phyloP scores from a whole-genome alignment of 1,140 invertebrate species.

The Trachymyrmex cornetzi region DNA sequence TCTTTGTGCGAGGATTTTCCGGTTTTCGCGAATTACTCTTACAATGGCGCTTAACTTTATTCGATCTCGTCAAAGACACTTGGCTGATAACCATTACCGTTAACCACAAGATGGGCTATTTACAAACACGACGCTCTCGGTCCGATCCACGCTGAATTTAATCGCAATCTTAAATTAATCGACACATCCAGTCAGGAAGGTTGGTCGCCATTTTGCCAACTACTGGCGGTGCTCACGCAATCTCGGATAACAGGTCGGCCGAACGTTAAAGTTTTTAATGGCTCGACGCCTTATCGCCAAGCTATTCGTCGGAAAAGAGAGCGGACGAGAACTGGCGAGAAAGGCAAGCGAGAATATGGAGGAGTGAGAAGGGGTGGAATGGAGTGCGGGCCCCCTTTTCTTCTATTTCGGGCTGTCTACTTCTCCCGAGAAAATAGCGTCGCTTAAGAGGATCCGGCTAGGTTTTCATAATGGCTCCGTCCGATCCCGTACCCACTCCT shows the following conservation, averaged over 20 bases:
- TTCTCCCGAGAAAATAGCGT: slow-evolving; percentile 70
- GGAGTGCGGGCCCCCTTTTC: slow-evolving; percentile 34
- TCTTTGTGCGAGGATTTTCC: neutral
- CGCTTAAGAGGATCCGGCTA: slow-evolving; percentile 73
- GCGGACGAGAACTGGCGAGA: neutral
- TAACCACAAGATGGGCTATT: slow-evolving; percentile 20
- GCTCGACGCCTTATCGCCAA: slow-evolving; percentile 71
- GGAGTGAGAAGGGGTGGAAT: too few relatives aligned
- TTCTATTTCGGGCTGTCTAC: slow-evolving; percentile 71
- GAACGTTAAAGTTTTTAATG: slow-evolving; percentile 79
- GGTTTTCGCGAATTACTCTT: neutral
- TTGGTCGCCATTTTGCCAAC: slow-evolving; percentile 57
- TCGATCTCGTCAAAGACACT: slow-evolving; percentile 6
- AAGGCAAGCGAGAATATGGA: slow-evolving; percentile 5
- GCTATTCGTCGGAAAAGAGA: slow-evolving; percentile 64
- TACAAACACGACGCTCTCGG: neutral
- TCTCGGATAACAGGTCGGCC: slow-evolving; percentile 65
- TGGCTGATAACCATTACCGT: neutral
- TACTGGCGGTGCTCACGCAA: slow-evolving; percentile 55
- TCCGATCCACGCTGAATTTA: slow-evolving; percentile 64
- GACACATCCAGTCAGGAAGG: slow-evolving; percentile 50
- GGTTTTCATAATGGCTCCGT: slow-evolving; percentile 71
- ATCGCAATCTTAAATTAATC: slow-evolving; percentile 71
- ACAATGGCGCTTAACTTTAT: neutral
- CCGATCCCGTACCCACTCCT: slow-evolving; percentile 40